Percentiles rank a stretch among this genome's conserved stretches.
Conservation (phyloP, 23 tunicate genomes). For the Ascidia mentula region DNA sequence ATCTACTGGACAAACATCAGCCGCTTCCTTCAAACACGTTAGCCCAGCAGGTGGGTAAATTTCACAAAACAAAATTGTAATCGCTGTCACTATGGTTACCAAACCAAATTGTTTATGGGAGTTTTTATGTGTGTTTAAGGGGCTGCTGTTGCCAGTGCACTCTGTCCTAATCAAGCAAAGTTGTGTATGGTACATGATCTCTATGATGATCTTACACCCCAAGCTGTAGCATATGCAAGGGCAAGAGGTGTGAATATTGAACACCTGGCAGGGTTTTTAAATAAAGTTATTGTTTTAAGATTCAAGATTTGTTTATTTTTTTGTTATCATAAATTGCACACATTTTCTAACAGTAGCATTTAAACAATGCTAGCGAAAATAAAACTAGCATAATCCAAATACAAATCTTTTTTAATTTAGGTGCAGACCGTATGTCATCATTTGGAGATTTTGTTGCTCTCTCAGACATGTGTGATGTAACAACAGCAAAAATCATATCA, state of each 20-base stretch:
- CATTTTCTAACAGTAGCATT: no score
- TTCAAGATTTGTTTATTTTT: no score
- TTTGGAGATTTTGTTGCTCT: conserved; percentile 94
- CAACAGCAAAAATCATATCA: conserved; percentile 77
- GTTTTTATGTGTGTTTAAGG: conserved; percentile 28
- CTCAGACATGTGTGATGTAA: conserved; percentile 71
- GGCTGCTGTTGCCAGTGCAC: conserved; percentile 61
- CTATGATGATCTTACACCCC: conserved; percentile 51
- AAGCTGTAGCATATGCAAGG: conserved; percentile 82
- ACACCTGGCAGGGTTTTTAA: no score
- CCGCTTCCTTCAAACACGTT: conserved; percentile 92
- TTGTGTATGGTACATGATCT: conserved; percentile 77
- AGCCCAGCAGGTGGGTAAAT: conserved; percentile 77
- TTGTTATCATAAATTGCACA: no score
- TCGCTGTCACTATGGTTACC: background rate
- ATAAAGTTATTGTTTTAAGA: no score
- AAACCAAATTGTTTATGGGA: background rate
- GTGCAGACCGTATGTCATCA: conserved; percentile 94
- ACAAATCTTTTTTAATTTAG: conserved; percentile 22
- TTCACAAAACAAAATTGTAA: background rate
- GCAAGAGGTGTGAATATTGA: conserved; percentile 70
- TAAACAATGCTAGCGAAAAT: no score
- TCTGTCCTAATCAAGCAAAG: conserved; percentile 64
- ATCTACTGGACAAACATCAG: conserved; percentile 48
- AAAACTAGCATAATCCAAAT: no score